phyloP scores from a whole-genome alignment of 2,113 vertebrate species.

The Sinocyclocheilus maitianheensis region DNA sequence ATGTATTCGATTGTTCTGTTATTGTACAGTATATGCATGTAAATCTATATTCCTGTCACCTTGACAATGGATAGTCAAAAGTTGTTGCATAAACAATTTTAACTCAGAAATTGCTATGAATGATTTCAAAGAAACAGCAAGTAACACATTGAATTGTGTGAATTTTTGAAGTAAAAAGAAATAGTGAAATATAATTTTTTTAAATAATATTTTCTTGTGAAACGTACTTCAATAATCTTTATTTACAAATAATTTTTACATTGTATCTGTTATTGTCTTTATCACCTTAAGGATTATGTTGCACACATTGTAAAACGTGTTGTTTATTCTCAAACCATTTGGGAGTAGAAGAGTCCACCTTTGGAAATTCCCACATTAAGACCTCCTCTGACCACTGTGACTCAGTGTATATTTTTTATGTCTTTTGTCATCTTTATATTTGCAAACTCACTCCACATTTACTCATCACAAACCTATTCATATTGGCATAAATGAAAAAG shows the following conservation, averaged over 20 bases:
- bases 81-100: no score
- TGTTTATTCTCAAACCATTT: background rate
- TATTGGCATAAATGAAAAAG: background rate
- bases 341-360: background rate
- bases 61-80: no score
- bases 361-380: background rate
- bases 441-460: background rate
- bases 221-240: no score
- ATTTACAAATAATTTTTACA: no score
- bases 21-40: background rate
- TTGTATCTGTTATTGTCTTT: background rate
- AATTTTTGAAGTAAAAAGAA: no score
- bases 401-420: background rate
- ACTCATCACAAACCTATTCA: background rate
- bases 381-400: background rate
- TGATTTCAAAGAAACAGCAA: no score
- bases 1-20: no score
- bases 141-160: no score
- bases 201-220: no score
- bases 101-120: no score
- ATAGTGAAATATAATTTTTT: no score
- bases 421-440: background rate
- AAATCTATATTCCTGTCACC: background rate
- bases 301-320: background rate
- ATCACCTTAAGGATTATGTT: background rate